Evolutionary conservation across 2,888 invertebrate genomes (phyloP).

Genomic region (Chaetogeoica ovagalla): DNA sequence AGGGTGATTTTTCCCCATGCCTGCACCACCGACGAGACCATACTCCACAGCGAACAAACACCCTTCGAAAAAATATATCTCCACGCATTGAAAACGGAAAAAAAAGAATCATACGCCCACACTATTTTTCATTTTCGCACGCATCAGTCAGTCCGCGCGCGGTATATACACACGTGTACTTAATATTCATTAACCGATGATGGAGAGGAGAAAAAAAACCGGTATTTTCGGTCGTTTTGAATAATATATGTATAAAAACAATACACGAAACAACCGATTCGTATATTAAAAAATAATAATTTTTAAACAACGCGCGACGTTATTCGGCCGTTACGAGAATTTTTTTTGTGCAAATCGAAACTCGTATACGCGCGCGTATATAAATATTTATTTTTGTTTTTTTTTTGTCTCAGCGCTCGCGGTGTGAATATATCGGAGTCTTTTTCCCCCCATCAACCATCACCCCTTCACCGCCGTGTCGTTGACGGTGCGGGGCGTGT

Average conservation of each 20-base stretch:
- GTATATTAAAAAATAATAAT: conserved; percentile 9
- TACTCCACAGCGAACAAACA: too few species aligned
- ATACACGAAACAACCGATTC: conserved; percentile 16
- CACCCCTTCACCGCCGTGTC: neutral
- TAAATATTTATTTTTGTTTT: too few species aligned
- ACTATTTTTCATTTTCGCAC: conserved; percentile 31
- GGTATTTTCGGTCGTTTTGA: conserved; percentile 26
- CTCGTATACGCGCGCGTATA: too few species aligned
- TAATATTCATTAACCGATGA: conserved; percentile 47
- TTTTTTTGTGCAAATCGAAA: conserved; percentile 37
- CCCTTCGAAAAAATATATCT: conserved; percentile 50
- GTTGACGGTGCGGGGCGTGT: neutral
- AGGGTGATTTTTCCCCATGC: conserved; percentile 21
- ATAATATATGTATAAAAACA: conserved; percentile 22
- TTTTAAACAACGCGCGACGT: neutral
- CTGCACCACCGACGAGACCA: conserved; percentile 4
- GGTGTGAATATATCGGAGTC: too few species aligned
- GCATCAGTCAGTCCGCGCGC: too few species aligned
- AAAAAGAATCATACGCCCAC: conserved; percentile 38
- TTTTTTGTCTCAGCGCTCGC: too few species aligned
- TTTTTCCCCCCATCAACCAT: too few species aligned
- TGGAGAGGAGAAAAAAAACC: conserved; percentile 22
- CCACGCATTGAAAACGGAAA: neutral
- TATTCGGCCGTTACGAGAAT: conserved; percentile 22
- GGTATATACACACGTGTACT: conserved; percentile 6